These are phyloP conservation scores for Kryphioiulus occultus DNA, from an alignment of 2,888 invertebrate genomes.

Conservation along the genomic window DNA sequence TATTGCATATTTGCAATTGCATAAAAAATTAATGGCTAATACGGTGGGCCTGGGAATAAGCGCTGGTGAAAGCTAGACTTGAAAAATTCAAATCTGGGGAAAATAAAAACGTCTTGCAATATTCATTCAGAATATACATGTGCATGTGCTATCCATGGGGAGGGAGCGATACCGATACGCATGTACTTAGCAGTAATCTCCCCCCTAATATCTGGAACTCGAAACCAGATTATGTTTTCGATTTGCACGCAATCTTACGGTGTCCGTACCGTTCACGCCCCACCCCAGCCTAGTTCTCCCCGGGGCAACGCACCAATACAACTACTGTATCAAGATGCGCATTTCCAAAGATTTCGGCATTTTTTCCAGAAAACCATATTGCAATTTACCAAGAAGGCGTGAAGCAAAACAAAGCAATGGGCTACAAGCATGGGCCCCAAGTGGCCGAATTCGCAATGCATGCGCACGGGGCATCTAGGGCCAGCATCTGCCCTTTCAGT, in stretches of 20 bases:
- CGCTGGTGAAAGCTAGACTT: not conserved
- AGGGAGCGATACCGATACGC: not conserved
- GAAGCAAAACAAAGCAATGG: not conserved
- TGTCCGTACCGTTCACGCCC: not conserved
- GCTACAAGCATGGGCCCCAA: not conserved
- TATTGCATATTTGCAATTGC: not conserved
- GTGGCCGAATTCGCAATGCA: not conserved
- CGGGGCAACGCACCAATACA: not conserved
- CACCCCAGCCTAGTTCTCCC: not conserved
- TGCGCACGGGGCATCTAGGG: not conserved
- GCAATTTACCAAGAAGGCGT: not conserved
- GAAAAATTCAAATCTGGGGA: not conserved
- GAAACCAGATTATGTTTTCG: conserved; percentile 32
- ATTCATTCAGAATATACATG: not conserved
- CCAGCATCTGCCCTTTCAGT: not conserved
- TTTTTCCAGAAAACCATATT: not conserved
- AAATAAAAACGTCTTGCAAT: not conserved
- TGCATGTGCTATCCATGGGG: no score
- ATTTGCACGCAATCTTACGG: conserved; percentile 18
- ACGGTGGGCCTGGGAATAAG: conserved; percentile 29
- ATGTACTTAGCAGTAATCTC: not conserved
- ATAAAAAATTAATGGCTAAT: conserved; percentile 24
- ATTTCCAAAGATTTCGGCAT: not conserved
- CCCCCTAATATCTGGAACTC: not conserved
- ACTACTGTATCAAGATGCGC: not conserved